Conservation (phyloP, 30 jellyfish, hydroid and myxozoan genomes). For the Cassiopea andromeda region DNA sequence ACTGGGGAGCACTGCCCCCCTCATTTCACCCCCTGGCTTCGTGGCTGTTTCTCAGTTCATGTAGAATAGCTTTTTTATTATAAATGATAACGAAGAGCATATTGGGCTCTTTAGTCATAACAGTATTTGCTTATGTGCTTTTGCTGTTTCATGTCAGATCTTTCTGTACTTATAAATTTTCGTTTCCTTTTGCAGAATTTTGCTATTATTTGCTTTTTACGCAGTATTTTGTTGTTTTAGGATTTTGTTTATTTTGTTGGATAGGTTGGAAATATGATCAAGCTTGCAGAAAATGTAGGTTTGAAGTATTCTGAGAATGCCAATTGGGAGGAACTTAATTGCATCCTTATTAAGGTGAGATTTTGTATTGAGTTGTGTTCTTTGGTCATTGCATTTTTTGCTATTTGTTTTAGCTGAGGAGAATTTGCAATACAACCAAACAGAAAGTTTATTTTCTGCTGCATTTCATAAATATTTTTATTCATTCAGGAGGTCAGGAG, state of each 20-base stretch:
- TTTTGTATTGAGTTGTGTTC: not conserved
- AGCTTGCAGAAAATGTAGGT: slow-evolving; percentile 51
- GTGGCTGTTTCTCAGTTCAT: no score
- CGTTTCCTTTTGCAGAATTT: not conserved
- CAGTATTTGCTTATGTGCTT: not conserved
- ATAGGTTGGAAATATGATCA: slow-evolving; percentile 14
- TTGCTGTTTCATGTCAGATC: no score
- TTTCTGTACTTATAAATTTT: not conserved
- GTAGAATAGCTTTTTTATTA: no score
- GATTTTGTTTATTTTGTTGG: not conserved
- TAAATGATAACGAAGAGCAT: no score
- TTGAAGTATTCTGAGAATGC: slow-evolving; percentile 11
- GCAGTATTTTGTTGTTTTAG: not conserved
- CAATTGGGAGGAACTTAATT: slow-evolving; percentile 36
- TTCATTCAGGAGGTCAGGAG: no score
- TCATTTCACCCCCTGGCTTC: no score
- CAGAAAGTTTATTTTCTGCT: no score
- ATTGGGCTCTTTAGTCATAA: no score
- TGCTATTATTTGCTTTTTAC: not conserved
- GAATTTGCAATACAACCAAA: no score
- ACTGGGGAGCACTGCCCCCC: no score
- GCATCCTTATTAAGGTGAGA: slow-evolving; percentile 48
- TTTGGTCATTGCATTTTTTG: not conserved
- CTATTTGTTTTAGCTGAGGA: no score
- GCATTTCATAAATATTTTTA: no score